Evolutionary conservation across 2,113 vertebrate species (phyloP), one percentile per base, ranked within the genome.

Genomic region (Eulacestoma nigropectus): DNA sequence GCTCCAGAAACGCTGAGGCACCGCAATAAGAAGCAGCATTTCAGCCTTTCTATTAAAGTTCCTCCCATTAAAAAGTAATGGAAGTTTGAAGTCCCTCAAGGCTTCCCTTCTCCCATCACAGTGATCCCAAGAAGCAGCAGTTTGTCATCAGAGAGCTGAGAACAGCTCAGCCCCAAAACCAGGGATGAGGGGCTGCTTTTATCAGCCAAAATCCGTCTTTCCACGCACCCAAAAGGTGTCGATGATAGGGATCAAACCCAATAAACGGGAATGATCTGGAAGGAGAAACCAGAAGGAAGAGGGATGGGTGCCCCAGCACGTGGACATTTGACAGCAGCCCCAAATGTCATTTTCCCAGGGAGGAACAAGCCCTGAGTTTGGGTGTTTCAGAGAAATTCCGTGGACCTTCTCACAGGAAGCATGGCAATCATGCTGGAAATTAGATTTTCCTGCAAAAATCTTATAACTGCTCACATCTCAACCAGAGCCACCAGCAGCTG

Each of bases 21-120:
- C 89, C 46, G 92, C 94, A 97, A 95, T 56, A 90, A 95, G 96
- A 74, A 89, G 79, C 95, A 85, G 56, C 82, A 81, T 96, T 94
- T 89, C 96, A 97, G 95, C 95, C 84, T 96, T 97, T 91, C 96
- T 74, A 96, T 96, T 97, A 93, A 97, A 97, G 95, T 96, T 94
- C 93, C 94, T 96, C 91, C 80, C 96, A 97, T 98, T 97, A 97
- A 97, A 96, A 97, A 93, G 87, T 68, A 96, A 97, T 95, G 95
- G 68, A 63, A 90, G 84, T 80, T 93, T 77, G 59, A 50, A 80
- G 88, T 70, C 92, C 92, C 93, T 79, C 87, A 46, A 62, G 86
- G 77, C 90, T 93, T 96, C 93, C 73, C 91, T 97, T 80, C 94
- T 95, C 97, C 94, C 87, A 84, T 92, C 94, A 70, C 19, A 80